Evolutionary conservation across 2,888 invertebrate genomes (phyloP).

Genomic region (Melanophora roralis): DNA sequence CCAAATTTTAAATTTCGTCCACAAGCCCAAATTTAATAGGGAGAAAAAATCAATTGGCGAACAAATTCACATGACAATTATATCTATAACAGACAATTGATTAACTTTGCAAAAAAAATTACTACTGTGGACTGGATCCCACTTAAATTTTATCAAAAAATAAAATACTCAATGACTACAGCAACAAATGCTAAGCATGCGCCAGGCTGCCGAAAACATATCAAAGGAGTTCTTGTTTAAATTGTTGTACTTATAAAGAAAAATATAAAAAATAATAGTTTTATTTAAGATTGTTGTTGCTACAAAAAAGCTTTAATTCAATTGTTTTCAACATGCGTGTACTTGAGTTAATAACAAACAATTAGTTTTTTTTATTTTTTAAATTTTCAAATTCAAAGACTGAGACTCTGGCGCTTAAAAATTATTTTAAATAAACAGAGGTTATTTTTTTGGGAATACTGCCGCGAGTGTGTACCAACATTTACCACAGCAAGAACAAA

Average conservation of each 20-base stretch:
- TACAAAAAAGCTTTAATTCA: slow-evolving; percentile 50
- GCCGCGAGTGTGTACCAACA: slow-evolving; percentile 32
- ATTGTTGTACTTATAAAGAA: slow-evolving; percentile 24
- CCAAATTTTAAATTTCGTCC: background rate
- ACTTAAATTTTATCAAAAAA: slow-evolving; percentile 47
- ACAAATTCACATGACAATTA: slow-evolving; percentile 47
- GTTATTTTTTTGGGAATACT: slow-evolving; percentile 18
- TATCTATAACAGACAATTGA: slow-evolving; percentile 53
- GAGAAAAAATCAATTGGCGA: slow-evolving; percentile 55
- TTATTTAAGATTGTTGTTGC: background rate
- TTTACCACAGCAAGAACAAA: slow-evolving; percentile 1
- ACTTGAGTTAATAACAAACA: slow-evolving; percentile 56
- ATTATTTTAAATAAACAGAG: background rate
- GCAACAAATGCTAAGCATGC: slow-evolving; percentile 36
- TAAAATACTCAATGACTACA: background rate
- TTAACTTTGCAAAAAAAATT: slow-evolving; percentile 56
- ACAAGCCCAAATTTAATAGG: slow-evolving; percentile 38
- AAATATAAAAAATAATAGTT: slow-evolving; percentile 21
- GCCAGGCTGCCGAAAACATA: slow-evolving; percentile 58
- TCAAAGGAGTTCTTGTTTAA: slow-evolving; percentile 59
- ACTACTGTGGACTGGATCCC: slow-evolving; percentile 30
- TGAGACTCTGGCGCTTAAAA: slow-evolving; percentile 34
- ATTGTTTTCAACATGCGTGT: slow-evolving; percentile 62
- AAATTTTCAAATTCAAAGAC: background rate
- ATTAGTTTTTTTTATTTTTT: background rate